phyloP scores from a whole-genome alignment of 2,888 invertebrate species.

The Drosophila tanythrix region DNA sequence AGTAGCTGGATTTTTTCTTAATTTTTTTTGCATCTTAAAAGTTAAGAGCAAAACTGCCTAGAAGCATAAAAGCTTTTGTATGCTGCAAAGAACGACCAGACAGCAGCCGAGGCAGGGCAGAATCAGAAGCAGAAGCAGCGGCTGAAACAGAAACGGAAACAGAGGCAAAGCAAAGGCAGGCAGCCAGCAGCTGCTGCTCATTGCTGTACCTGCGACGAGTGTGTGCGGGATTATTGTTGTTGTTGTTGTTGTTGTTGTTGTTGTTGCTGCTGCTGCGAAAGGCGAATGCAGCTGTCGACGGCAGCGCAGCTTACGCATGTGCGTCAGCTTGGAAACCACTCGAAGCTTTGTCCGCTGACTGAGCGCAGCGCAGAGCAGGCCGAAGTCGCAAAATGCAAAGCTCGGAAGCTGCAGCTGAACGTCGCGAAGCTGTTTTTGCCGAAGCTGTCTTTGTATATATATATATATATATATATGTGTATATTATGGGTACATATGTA shows the following conservation, averaged over 20 bases:
- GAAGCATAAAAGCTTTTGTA: conserved; percentile 54
- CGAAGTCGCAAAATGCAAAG: conserved; percentile 34
- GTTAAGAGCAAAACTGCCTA: conserved; percentile 1
- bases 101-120: conserved; percentile 22
- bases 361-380: conserved; percentile 16
- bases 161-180: conserved; percentile 7
- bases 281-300: conserved; percentile 48
- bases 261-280: conserved; percentile 9
- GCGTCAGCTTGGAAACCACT: conserved; percentile 54
- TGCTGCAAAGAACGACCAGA: conserved; percentile 37
- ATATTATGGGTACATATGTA: background rate
- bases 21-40: background rate
- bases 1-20: background rate
- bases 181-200: conserved; percentile 40
- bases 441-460: conserved; percentile 33
- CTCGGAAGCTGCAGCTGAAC: conserved; percentile 42
- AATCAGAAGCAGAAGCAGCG: conserved; percentile 8
- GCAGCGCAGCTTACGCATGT: conserved; percentile 65
- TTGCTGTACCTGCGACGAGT: conserved; percentile 28
- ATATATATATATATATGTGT: background rate
- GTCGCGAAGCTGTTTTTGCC: conserved; percentile 34
- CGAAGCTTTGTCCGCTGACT: conserved; percentile 40
- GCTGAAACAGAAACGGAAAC: background rate
- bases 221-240: conserved; percentile 27
- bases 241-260: conserved; percentile 14